Evolutionary conservation across 2,113 vertebrate genomes (phyloP).

Genomic region (Eulemur macaco): DNA sequence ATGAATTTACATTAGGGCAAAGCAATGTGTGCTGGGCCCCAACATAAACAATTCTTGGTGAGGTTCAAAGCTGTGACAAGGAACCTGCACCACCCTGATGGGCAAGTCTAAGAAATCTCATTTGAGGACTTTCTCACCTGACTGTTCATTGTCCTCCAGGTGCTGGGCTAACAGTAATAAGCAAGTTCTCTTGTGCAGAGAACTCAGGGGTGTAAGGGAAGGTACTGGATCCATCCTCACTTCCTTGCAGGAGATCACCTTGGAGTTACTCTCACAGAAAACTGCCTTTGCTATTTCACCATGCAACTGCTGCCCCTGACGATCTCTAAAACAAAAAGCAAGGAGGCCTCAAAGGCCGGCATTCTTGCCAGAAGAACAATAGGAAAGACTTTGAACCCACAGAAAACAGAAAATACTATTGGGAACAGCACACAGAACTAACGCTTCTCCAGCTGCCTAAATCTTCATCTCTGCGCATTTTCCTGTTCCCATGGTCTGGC

Average conservation of each 20-base stretch:
- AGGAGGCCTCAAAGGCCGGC: not conserved
- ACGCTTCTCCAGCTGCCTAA: not conserved
- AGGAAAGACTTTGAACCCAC: not conserved
- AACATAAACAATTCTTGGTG: no score
- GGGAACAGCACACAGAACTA: not conserved
- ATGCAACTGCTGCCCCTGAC: not conserved
- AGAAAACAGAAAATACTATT: not conserved
- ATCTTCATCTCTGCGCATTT: no score
- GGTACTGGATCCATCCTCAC: no score
- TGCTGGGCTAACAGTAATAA: no score
- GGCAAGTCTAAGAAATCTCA: not conserved
- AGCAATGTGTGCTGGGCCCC: not conserved
- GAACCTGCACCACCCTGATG: rapidly evolving
- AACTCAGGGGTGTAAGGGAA: not conserved
- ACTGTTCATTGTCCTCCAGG: not conserved
- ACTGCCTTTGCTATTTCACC: not conserved
- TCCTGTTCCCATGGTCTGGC: not conserved
- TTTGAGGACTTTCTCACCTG: not conserved
- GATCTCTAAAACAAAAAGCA: not conserved
- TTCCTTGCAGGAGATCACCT: rapidly evolving
- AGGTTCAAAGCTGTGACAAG: not conserved
- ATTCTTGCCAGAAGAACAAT: not conserved
- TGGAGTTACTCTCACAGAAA: not conserved
- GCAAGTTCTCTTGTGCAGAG: not conserved
- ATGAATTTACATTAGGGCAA: not conserved